These are phyloP conservation scores for Dendroctonus ponderosae DNA, from an alignment of 1,140 invertebrate species.

Conservation along the genomic window DNA sequence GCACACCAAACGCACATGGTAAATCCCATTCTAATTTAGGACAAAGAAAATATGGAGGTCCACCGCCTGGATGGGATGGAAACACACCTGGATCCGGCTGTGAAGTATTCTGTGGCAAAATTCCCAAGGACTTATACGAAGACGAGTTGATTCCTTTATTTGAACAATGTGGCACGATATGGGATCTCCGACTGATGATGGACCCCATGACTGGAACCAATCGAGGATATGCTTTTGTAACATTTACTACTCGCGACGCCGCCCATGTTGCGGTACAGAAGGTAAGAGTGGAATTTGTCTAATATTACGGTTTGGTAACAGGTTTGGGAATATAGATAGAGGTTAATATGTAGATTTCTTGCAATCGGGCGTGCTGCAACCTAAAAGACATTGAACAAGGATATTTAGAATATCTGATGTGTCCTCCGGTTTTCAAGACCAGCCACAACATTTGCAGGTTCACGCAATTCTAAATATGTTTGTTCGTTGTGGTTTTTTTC, in stretches of 20 bases:
- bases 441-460: no score
- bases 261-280: slow-evolving; percentile 92
- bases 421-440: no score
- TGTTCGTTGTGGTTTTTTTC: no score
- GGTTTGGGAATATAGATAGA: no score
- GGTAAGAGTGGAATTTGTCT: slow-evolving; percentile 61
- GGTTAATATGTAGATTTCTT: no score
- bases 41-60: slow-evolving; percentile 97
- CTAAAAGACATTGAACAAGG: no score
- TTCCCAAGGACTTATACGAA: slow-evolving; percentile 99
- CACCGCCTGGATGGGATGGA: slow-evolving; percentile 92
- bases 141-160: slow-evolving; percentile 97
- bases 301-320: no score
- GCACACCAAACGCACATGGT: not conserved
- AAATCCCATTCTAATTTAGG: slow-evolving; percentile 53
- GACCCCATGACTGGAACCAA: slow-evolving; percentile 97
- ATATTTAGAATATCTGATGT: no score
- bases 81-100: slow-evolving; percentile 87
- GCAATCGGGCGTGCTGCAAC: no score
- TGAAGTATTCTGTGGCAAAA: slow-evolving; percentile 99
- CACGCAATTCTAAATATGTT: no score
- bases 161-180: slow-evolving; percentile 96
- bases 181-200: slow-evolving; percentile 99
- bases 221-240: slow-evolving; percentile 98
- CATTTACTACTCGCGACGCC: slow-evolving; percentile 89